These are phyloP conservation scores for Anorthoa munda DNA, from an alignment of 2,888 invertebrate species.

Conservation along the genomic window DNA sequence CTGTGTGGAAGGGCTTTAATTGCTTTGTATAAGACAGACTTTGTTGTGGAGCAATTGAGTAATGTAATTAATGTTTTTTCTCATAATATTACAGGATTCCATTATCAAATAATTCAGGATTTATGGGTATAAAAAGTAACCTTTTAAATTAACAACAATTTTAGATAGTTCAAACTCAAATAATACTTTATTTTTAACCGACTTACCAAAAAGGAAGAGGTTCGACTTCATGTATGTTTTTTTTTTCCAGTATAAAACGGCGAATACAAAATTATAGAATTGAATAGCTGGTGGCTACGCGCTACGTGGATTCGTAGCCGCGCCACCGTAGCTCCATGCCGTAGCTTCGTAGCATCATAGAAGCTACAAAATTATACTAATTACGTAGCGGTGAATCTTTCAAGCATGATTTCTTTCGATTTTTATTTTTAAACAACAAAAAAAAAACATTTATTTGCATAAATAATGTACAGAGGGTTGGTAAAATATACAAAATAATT, in stretches of 20 bases:
- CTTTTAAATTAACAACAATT: background rate
- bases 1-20: slow-evolving; percentile 32
- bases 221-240: too few relatives aligned
- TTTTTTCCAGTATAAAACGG: background rate
- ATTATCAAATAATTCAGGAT: too few relatives aligned
- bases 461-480: too few relatives aligned
- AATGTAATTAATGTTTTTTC: background rate
- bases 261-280: background rate
- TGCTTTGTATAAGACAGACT: slow-evolving; percentile 44
- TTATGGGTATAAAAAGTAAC: too few relatives aligned
- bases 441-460: too few relatives aligned
- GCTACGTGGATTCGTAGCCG: slow-evolving; percentile 45
- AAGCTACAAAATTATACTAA: slow-evolving; percentile 9
- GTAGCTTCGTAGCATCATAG: slow-evolving; percentile 35
- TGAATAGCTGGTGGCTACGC: too few relatives aligned
- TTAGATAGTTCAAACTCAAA: fast-evolving
- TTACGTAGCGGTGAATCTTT: background rate
- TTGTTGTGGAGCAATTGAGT: background rate
- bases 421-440: too few relatives aligned
- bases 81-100: background rate
- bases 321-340: slow-evolving; percentile 23
- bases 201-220: too few relatives aligned
- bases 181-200: too few relatives aligned
- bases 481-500: too few relatives aligned
- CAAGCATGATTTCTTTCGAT: background rate